Base-by-base conservation (phyloP, 35 echinoderm and acorn worm genomes). In the Patiria miniata region DNA sequence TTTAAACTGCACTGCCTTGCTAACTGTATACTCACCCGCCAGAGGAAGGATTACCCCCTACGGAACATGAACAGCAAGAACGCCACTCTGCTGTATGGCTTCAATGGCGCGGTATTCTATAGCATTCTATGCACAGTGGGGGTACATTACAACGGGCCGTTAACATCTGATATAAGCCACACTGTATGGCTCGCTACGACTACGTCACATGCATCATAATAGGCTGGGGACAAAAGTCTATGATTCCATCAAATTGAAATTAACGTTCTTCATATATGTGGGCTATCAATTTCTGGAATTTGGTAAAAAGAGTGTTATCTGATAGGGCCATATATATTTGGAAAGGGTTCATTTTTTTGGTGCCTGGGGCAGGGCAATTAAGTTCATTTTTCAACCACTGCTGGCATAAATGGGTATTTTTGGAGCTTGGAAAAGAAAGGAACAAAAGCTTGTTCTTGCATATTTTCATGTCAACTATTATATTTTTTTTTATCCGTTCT, bases 51-150 rank as follows among this genome's bases (percentile, higher is more conserved):
- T 73, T 73, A 34, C 29, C 34, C n/a, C 65, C 65, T 73, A 73
- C 65, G 65, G 29, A 73, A 73, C 23, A 73, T 73, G 65, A 73
- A 73, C 65, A 23, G 65, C 65, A 73, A 73, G 65, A 73, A 73
- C 65, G 65, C 65, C 65, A 73, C 65, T 73, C 65, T 73, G 65
- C 65, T 73, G 65, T 73, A 36, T 73, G 65, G 65, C 65, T 73
- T 73, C 29, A 26, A 73, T 73, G 65, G 65, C 65, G 65, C 21
- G 26, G 65, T 73, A 73, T 73, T 73, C 65, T 73, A 73, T 30
- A 73, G 65, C 65, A 73, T 73, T 73, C 65, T 73, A 73, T 73
- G 65, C 29, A 73, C 65, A 73, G 65, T 73, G 65, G 65, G 65
- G 65, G 65, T 73, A 73, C 65, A 73, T 73, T 73, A 73, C 65